phyloP scores from a whole-genome alignment of 2,888 invertebrate species.

The Cyaniris semiargus region DNA sequence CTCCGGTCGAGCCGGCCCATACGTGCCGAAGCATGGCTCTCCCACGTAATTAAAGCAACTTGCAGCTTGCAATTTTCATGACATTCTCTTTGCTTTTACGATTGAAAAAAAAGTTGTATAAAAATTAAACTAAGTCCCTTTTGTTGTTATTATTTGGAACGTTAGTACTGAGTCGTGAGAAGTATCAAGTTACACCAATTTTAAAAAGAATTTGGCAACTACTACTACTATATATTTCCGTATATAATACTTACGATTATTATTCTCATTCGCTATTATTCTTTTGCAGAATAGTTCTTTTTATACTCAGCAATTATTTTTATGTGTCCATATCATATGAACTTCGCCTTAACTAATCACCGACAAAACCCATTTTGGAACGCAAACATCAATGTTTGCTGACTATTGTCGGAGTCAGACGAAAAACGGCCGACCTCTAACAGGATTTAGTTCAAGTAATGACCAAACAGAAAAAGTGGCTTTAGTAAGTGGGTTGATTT shows the following conservation, averaged over 20 bases:
- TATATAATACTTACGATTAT: too few relatives aligned
- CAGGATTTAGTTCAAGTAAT: constrained; percentile 54
- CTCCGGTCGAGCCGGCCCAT: too few relatives aligned
- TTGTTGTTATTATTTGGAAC: too few relatives aligned
- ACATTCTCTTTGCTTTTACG: too few relatives aligned
- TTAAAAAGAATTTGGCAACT: too few relatives aligned
- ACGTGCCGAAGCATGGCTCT: too few relatives aligned
- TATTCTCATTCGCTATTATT: background rate
- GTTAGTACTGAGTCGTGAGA: too few relatives aligned
- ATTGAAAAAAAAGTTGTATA: too few relatives aligned
- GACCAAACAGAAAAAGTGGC: constrained; percentile 11
- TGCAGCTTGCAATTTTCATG: background rate
- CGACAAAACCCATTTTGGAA: constrained; percentile 58
- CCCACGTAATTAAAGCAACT: background rate
- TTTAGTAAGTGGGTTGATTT: background rate
- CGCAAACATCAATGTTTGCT: constrained; percentile 61
- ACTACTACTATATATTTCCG: too few relatives aligned
- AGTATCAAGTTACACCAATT: too few relatives aligned
- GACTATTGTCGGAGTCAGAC: constrained; percentile 58
- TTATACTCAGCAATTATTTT: background rate
- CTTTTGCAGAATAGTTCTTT: background rate
- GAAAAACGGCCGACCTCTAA: constrained; percentile 53
- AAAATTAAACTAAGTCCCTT: too few relatives aligned
- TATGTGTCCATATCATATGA: background rate
- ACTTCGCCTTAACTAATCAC: constrained; percentile 49